phyloP scores from a whole-genome alignment of 1,140 invertebrate species.

The Oppia nitens region DNA sequence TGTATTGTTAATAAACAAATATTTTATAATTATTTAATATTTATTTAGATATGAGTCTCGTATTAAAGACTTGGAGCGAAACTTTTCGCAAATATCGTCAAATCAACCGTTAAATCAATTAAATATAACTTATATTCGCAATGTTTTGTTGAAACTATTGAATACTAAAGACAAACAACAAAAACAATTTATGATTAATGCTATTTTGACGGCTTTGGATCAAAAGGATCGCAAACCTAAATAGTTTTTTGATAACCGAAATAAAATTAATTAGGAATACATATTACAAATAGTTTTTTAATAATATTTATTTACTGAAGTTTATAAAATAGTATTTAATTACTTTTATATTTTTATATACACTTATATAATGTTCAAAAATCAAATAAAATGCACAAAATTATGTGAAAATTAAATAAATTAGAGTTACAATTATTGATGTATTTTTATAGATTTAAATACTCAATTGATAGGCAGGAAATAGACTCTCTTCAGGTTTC shows the following conservation, averaged over 20 bases:
- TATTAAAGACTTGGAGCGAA: slow-evolving; percentile 10
- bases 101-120: background rate
- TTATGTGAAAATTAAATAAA: too few relatives aligned
- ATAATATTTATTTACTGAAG: too few relatives aligned
- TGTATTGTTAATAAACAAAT: background rate
- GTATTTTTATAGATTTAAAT: too few relatives aligned
- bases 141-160: slow-evolving; percentile 15
- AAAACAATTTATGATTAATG: slow-evolving; percentile 18
- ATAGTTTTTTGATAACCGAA: too few relatives aligned
- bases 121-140: slow-evolving; percentile 17
- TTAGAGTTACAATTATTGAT: too few relatives aligned
- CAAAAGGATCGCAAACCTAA: background rate
- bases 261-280: too few relatives aligned
- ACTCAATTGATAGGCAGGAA: slow-evolving; percentile 39
- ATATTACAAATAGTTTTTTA: too few relatives aligned
- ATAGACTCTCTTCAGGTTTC: slow-evolving; percentile 50
- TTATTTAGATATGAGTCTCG: slow-evolving; percentile 6
- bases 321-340: too few relatives aligned
- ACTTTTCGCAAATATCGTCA: background rate
- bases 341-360: too few relatives aligned
- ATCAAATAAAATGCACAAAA: too few relatives aligned
- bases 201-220: slow-evolving; percentile 7
- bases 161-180: slow-evolving; percentile 18
- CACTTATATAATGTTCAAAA: too few relatives aligned
- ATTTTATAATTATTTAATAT: background rate